These are phyloP conservation scores for Bimastos eiseni DNA, from an alignment of 2,888 invertebrate species.

Conservation along the genomic window DNA sequence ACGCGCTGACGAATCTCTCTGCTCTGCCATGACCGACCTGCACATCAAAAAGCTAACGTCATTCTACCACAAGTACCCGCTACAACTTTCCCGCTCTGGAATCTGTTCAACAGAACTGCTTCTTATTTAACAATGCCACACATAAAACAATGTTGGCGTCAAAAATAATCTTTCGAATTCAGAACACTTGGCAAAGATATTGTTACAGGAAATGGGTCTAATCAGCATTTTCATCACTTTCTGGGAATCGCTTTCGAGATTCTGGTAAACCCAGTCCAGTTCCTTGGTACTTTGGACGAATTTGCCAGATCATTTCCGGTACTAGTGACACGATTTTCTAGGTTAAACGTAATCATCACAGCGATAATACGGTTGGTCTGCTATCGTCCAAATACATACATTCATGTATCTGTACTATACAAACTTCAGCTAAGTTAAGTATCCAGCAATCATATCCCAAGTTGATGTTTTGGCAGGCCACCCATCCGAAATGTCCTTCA, in stretches of 20 bases:
- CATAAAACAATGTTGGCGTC: too few species aligned
- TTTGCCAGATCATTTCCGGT: slow-evolving; percentile 4
- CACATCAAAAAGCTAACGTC: not conserved
- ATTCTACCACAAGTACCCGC: not conserved
- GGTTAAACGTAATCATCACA: not conserved
- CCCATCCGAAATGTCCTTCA: not conserved
- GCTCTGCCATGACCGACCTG: not conserved
- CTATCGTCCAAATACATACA: not conserved
- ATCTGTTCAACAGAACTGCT: not conserved
- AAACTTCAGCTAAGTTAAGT: not conserved
- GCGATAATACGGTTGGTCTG: not conserved
- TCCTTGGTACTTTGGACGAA: not conserved
- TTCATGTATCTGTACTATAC: not conserved
- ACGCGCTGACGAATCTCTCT: not conserved
- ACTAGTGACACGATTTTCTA: not conserved
- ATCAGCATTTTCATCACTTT: too few species aligned
- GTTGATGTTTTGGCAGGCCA: not conserved
- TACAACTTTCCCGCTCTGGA: not conserved
- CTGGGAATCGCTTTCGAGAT: too few species aligned
- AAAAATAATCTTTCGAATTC: too few species aligned
- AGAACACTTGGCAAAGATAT: too few species aligned
- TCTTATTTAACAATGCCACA: too few species aligned
- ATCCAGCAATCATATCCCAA: not conserved
- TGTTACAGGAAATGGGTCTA: too few species aligned
- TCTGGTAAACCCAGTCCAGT: not conserved